Evolutionary conservation across 2,113 vertebrate genomes (phyloP).

Genomic region (Dermatemys mawii): DNA sequence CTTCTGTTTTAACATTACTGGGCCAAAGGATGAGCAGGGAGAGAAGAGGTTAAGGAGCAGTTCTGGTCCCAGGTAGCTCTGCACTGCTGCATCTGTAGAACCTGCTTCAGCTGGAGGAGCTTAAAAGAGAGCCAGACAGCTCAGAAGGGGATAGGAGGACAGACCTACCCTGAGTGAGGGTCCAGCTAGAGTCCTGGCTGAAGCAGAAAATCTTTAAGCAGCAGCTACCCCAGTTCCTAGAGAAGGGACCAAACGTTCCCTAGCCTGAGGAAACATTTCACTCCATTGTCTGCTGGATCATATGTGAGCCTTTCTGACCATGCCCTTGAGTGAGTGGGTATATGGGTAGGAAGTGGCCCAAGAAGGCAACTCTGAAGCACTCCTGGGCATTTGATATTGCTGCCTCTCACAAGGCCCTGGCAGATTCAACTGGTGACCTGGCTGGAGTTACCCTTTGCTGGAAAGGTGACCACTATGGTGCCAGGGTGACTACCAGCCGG

Average conservation of each 20-base stretch:
- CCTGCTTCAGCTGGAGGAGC: not conserved
- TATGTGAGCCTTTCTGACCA: not conserved
- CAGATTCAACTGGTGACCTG: not conserved
- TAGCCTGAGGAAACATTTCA: not conserved
- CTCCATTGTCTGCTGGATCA: not conserved
- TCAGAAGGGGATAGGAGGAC: not conserved
- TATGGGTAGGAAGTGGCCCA: not conserved
- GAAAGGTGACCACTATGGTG: not conserved
- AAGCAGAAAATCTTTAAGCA: not conserved
- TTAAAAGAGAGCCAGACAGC: not conserved
- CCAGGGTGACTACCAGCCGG: not conserved
- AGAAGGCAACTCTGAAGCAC: not conserved
- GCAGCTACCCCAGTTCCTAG: not conserved
- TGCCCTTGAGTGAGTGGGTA: not conserved
- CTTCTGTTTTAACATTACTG: too few species aligned
- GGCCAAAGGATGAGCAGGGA: too few species aligned
- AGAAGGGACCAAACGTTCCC: not conserved
- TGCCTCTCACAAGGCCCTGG: not conserved
- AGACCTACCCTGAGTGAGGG: not conserved
- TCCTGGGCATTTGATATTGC: not conserved
- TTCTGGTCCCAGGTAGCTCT: not conserved
- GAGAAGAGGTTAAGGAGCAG: too few species aligned
- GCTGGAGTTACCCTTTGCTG: not conserved
- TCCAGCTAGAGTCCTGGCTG: not conserved
- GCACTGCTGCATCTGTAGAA: not conserved